Evolutionary conservation across 92 coral and sea anemone species (phyloP), one percentile per base, ranked within the genome.

Genomic region (Phymanthus crucifer): DNA sequence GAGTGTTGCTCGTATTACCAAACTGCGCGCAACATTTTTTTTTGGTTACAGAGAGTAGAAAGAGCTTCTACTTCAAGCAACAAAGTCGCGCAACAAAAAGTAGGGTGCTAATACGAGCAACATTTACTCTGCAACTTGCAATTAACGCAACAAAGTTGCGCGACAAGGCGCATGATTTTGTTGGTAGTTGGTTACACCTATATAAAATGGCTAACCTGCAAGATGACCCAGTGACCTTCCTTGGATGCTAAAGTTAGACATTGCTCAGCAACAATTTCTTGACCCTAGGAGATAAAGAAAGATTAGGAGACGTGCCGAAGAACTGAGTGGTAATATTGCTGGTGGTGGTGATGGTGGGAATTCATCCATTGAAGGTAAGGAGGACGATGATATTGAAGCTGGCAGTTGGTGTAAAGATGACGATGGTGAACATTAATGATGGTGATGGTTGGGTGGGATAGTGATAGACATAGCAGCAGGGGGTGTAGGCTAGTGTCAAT

Each of bases 201-300:
- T 1, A 43, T 21, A 68, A 67, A 31, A 29, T 54, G 2, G n/a
- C 87, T 43, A 70, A 95, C 99, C 99, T 95, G 99, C 32, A 95
- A 82, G 86, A 96, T 90, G 72, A 96, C 99, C 99, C 99, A 96
- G 72, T 96, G 99, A 27, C 99, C 99, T 79, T 96, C 99, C 82
- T 96, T 91, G 35, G 98, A 87, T 27, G 99, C 99, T 68, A 96
- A 74, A 48, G 93, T 93, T 73, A 96, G 82, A 86, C 98, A 80
- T 83, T 96, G 99, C 70, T 96, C 99, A 19, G 99, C 99, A 16
- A 96, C 99, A 19, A 96, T 83, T 86, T 96, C 99, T 74, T 96
- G 99, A 80, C 99, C 99, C 99, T 96, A 69, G 17, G 73, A 57
- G 48, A 52, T 3, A 81, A 29, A 56, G 14, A 43, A 43, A 43